phyloP scores from a whole-genome alignment of 2,888 invertebrate species.

The Tachina fera region DNA sequence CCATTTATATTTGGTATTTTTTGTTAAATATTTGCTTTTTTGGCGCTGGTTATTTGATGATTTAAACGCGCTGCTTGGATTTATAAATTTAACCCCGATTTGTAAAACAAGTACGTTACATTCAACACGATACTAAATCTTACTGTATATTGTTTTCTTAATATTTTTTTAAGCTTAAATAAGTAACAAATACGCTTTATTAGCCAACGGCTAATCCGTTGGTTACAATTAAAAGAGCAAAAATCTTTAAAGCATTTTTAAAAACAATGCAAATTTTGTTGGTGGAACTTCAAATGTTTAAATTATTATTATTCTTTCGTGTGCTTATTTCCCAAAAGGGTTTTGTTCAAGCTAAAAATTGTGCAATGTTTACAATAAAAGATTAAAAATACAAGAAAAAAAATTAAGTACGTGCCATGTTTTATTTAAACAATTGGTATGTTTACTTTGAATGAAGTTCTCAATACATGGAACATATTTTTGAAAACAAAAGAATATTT shows the following conservation, averaged over 20 bases:
- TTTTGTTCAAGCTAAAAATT: slow-evolving; percentile 20
- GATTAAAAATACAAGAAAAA: background rate
- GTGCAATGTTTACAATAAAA: slow-evolving; percentile 12
- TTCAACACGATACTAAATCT: slow-evolving; percentile 56
- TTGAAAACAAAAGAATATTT: slow-evolving; percentile 34
- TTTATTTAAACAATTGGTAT: slow-evolving; percentile 15
- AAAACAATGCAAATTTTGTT: slow-evolving; percentile 35
- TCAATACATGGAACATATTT: slow-evolving; percentile 33
- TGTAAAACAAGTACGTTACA: slow-evolving; percentile 50
- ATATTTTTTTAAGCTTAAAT: slow-evolving; percentile 13
- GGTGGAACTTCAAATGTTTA: background rate
- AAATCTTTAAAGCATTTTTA: background rate
- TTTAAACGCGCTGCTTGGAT: slow-evolving; percentile 63
- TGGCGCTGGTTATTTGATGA: slow-evolving; percentile 28
- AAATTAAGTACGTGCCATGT: slow-evolving; percentile 34
- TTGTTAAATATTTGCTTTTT: slow-evolving; percentile 9
- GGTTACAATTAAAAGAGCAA: slow-evolving; percentile 38
- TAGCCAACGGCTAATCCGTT: slow-evolving; percentile 59
- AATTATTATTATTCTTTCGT: slow-evolving; percentile 1
- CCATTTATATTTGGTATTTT: background rate
- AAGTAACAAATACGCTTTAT: slow-evolving; percentile 27
- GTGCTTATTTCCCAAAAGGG: slow-evolving; percentile 47
- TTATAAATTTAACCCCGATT: slow-evolving; percentile 68
- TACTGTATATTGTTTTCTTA: slow-evolving; percentile 22
- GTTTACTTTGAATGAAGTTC: slow-evolving; percentile 45